A percentile compares a stretch with the other conserved stretches of the same genome.
These are phyloP conservation scores for Tilapia sparmanii DNA, from an alignment of 2,113 vertebrate genomes.

Conservation along the genomic window DNA sequence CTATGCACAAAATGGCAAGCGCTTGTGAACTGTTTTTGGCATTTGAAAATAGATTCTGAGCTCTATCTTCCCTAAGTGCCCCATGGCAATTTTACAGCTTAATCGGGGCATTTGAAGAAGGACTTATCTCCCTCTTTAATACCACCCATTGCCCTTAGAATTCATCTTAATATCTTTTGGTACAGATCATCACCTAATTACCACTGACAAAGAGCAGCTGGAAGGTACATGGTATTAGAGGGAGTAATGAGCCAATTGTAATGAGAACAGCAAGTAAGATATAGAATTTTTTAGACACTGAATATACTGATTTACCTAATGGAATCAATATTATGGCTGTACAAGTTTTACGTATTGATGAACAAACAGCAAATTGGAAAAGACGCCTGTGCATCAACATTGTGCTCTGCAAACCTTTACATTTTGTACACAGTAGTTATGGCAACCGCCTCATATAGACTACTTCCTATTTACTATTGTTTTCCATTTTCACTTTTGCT, in stretches of 20 bases:
- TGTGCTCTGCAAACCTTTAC: neutral
- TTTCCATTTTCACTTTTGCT: neutral
- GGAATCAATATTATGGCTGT: slow-evolving; percentile 11
- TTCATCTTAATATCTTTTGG: slow-evolving; percentile 57
- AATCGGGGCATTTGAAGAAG: slow-evolving; percentile 26
- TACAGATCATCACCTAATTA: slow-evolving; percentile 66
- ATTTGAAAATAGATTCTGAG: slow-evolving; percentile 44
- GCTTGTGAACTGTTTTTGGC: slow-evolving; percentile 30
- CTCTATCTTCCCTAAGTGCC: slow-evolving; percentile 11
- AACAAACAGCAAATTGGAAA: neutral
- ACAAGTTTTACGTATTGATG: neutral
- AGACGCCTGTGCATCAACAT: neutral
- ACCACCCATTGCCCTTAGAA: slow-evolving; percentile 46
- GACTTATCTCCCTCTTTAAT: slow-evolving; percentile 32
- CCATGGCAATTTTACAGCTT: slow-evolving; percentile 20
- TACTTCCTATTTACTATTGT: neutral
- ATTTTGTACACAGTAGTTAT: neutral
- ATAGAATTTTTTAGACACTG: slow-evolving; percentile 36
- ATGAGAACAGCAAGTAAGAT: slow-evolving; percentile 42
- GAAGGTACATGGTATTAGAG: slow-evolving; percentile 59
- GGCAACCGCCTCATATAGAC: neutral
- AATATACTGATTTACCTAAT: slow-evolving; percentile 36
- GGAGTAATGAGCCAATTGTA: slow-evolving; percentile 63
- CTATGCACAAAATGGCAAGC: neutral
- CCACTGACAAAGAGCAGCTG: slow-evolving; percentile 54